Percentiles rank a stretch among this genome's conserved stretches.
These are phyloP conservation scores for Philaethria dido DNA, from an alignment of 2,888 invertebrate species.

Conservation along the genomic window DNA sequence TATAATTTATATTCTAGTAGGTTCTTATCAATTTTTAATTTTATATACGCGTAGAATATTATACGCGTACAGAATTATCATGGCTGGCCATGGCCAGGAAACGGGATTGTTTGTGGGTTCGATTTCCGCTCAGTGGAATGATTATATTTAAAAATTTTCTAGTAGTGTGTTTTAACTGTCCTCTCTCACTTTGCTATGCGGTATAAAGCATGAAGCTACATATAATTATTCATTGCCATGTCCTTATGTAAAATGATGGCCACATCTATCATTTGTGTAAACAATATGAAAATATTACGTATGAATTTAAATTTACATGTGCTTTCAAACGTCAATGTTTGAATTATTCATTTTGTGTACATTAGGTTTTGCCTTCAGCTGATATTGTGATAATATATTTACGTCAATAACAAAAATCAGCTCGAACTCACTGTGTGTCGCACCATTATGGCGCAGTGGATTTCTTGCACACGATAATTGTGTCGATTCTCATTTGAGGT, in stretches of 20 bases:
- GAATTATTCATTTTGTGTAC: neutral
- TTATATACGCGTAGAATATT: too few relatives aligned
- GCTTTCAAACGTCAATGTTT: neutral
- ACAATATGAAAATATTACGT: constrained; percentile 27
- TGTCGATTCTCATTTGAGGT: neutral
- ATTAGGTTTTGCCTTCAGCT: neutral
- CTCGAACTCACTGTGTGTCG: neutral
- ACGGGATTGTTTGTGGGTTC: too few relatives aligned
- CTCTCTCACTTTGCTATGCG: too few relatives aligned
- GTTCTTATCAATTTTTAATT: too few relatives aligned
- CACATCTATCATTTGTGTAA: constrained; percentile 34
- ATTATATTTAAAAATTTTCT: too few relatives aligned
- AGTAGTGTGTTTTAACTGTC: too few relatives aligned
- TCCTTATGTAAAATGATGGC: constrained; percentile 38
- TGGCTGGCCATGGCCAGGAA: too few relatives aligned
- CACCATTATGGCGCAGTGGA: neutral
- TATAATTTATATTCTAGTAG: too few relatives aligned
- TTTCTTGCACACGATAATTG: neutral
- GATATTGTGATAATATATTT: neutral
- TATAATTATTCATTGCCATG: constrained; percentile 45
- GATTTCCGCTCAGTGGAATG: too few relatives aligned
- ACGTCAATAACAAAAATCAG: constrained; percentile 4
- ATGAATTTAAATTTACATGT: constrained; percentile 18
- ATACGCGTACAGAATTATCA: too few relatives aligned
- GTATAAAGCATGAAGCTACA: too few relatives aligned